Percentiles rank a stretch among this genome's conserved stretches.
These are phyloP conservation scores for Melikaiella ostensackeni DNA, from an alignment of 2,888 invertebrate species.

Conservation along the genomic window DNA sequence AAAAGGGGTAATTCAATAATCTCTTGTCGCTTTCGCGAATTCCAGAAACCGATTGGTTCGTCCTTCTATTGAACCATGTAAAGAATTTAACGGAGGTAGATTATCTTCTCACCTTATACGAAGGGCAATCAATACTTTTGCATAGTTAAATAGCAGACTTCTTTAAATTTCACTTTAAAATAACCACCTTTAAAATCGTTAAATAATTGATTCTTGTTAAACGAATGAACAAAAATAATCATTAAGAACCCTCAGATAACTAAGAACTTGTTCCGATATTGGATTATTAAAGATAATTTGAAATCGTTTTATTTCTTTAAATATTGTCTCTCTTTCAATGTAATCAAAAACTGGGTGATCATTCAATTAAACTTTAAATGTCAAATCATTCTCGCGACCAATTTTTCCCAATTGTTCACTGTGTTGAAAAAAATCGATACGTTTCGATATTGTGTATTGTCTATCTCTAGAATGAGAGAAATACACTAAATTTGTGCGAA, in stretches of 20 bases:
- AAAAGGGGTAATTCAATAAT: slow-evolving; percentile 25
- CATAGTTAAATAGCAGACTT: background rate
- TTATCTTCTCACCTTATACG: slow-evolving; percentile 1
- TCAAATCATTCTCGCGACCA: background rate
- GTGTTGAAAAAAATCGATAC: background rate
- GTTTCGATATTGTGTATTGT: slow-evolving; percentile 10
- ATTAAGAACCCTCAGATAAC: too few species aligned
- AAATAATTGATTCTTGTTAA: too few species aligned
- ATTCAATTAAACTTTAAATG: background rate
- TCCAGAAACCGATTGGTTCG: slow-evolving; percentile 18
- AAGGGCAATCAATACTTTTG: slow-evolving; percentile 23
- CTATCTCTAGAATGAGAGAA: background rate
- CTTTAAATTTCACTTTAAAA: background rate
- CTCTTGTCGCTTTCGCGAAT: slow-evolving; percentile 3
- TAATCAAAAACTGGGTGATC: background rate
- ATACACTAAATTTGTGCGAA: slow-evolving; percentile 43
- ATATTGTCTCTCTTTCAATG: background rate
- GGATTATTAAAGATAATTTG: background rate
- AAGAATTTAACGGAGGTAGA: slow-evolving; percentile 19
- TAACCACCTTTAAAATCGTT: background rate
- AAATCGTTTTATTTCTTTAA: background rate
- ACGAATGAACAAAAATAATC: too few species aligned
- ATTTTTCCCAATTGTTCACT: background rate
- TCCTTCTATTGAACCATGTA: slow-evolving; percentile 20
- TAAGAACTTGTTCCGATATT: too few species aligned